Evolutionary conservation across 1,140 invertebrate species (phyloP), one percentile per base, ranked within the genome.

Genomic region (Aphidius gifuensis): DNA sequence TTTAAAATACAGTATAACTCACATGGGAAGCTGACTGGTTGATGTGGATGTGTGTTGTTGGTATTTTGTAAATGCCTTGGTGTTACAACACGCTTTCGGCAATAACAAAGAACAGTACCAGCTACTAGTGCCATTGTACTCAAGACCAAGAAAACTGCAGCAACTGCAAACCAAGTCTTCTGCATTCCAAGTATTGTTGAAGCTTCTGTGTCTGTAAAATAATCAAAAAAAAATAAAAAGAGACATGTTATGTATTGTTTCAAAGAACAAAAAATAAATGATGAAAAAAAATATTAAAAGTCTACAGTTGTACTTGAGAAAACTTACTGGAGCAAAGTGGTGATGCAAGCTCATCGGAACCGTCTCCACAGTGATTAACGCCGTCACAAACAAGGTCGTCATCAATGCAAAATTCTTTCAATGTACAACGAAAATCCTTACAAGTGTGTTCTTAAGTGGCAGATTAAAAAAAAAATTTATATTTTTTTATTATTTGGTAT

Each of bases 361-460:
- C 91, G 79, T 96, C 93, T n/a, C 89, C 91, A 77, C 94, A 96
- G 76, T 97, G 93, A 80, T 93, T 92, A 64, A 96, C 88, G 42
- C 88, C 88, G 79, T 97, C 94, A 79, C 94, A 96, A 55, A 92
- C 84, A 44, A 96, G 85, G 79, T 94, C 92, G 21, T 86, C 89
- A 69, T 91, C 88, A 69, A 97, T 94, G 83, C 94, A 97, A 81
- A 94, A 94, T 79, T 93, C 87, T 60, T 89, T 86, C 70, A 90
- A 84, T 64, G 86, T 88, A 78, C 94, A 96, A 46, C 88, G 85
- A 78, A 94, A 96, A 73, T 94, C 92, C 73, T 90, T 91, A 80
- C 92, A 94, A 9, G 89, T 86, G 72, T 93, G 90, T 73, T 92
- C 92, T 93, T 85, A 50, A 85, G 86, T 73, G 74, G 76, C 63